A percentile compares a stretch with the other conserved stretches of the same genome.
phyloP scores from a whole-genome alignment of 1,140 invertebrate species.

The Drosophila setifemur region DNA sequence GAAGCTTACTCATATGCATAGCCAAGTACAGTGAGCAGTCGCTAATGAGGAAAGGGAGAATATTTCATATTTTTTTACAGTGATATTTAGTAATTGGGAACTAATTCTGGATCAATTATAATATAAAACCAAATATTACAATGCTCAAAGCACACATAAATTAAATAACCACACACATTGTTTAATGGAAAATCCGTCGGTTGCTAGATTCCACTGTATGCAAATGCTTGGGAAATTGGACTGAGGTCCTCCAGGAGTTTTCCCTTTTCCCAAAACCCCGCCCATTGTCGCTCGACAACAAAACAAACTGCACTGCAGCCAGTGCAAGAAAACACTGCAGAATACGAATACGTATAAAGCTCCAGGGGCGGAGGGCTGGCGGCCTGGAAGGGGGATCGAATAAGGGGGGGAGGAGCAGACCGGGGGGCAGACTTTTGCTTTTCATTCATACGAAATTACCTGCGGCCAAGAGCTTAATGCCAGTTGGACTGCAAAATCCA shows the following conservation, averaged over 20 bases:
- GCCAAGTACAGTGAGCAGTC: constrained; percentile 24
- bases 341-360: constrained; percentile 46
- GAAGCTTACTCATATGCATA: constrained; percentile 64
- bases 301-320: constrained; percentile 52
- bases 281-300: constrained; percentile 45
- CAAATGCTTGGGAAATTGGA: constrained; percentile 9
- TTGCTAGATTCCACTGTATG: constrained; percentile 21
- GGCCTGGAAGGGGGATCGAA: neutral
- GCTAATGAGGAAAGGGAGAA: neutral
- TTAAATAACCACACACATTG: no score
- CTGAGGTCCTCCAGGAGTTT: neutral
- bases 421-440: constrained; percentile 65
- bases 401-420: neutral
- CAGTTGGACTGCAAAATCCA: constrained; percentile 81
- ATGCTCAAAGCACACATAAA: no score
- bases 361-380: no score
- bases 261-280: constrained; percentile 14
- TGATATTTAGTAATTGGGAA: no score
- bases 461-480: constrained; percentile 79
- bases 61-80: no score
- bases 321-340: constrained; percentile 52
- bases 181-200: no score
- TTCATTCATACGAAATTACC: constrained; percentile 81
- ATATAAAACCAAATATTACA: no score
- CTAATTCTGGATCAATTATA: no score